A percentile compares a stretch with the other conserved stretches of the same genome.
phyloP scores from a whole-genome alignment of 2,113 vertebrate genomes.

The Sitta europaea region DNA sequence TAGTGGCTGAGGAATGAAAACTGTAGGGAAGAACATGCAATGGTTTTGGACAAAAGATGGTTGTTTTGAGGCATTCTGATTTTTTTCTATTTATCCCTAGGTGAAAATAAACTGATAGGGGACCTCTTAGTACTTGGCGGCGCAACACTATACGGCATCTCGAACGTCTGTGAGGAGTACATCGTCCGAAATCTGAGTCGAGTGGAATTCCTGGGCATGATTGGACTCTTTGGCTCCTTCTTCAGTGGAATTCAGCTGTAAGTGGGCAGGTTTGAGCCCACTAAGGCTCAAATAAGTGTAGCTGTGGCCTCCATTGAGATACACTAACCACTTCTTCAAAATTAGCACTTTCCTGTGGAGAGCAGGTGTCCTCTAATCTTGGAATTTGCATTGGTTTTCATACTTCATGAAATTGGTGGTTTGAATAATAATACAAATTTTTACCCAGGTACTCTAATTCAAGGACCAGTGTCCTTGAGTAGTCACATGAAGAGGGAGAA shows the following conservation, averaged over 20 bases:
- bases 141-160: conserved; percentile 89
- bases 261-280: conserved; percentile 65
- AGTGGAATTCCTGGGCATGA: conserved; percentile 94
- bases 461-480: background rate
- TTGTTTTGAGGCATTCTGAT: background rate
- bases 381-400: background rate
- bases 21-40: background rate
- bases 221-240: conserved; percentile 95
- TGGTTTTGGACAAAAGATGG: background rate
- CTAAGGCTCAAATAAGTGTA: background rate
- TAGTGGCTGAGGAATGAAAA: background rate
- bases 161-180: conserved; percentile 92
- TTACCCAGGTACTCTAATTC: background rate
- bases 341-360: background rate
- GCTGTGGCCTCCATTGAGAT: background rate
- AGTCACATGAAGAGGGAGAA: background rate
- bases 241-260: conserved; percentile 97
- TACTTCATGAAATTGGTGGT: background rate
- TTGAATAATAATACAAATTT: background rate
- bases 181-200: conserved; percentile 91
- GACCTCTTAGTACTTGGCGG: conserved; percentile 91
- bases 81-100: conserved; percentile 64
- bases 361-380: background rate
- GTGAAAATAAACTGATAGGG: conserved; percentile 91
- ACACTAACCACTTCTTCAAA: background rate